Evolutionary conservation across 2,113 vertebrate species (phyloP).

Genomic region (Phrynosoma blainvillii): DNA sequence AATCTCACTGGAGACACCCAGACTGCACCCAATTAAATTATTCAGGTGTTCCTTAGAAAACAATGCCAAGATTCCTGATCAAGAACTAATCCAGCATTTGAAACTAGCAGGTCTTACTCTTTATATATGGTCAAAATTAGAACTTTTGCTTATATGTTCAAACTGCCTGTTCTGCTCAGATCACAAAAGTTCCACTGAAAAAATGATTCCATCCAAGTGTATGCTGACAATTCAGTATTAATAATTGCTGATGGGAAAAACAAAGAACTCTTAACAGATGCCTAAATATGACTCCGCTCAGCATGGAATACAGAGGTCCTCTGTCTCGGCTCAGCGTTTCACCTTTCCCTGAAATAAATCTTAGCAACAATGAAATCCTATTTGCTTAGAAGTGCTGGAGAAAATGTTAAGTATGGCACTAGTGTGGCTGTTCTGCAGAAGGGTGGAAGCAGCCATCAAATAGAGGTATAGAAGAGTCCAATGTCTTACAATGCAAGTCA

Average conservation of each 20-base stretch:
- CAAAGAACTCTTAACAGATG: neutral
- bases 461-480: slow-evolving; percentile 9
- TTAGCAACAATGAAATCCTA: slow-evolving; percentile 45
- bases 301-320: neutral
- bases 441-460: slow-evolving; percentile 27
- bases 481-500: neutral
- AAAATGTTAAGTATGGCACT: slow-evolving; percentile 2
- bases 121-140: neutral
- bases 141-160: slow-evolving; percentile 4
- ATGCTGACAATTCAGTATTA: slow-evolving; percentile 17
- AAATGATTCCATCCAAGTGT: neutral
- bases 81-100: neutral
- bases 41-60: neutral
- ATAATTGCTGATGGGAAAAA: neutral
- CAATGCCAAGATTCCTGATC: neutral
- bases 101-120: neutral
- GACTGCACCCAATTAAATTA: slow-evolving; percentile 35
- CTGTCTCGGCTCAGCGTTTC: slow-evolving; percentile 2
- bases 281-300: neutral
- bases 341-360: slow-evolving; percentile 38
- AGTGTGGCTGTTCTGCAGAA: slow-evolving; percentile 24
- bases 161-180: neutral
- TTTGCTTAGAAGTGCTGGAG: slow-evolving; percentile 63
- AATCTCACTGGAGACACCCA: slow-evolving; percentile 9
- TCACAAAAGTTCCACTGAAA: slow-evolving; percentile 25